Conservation (phyloP, 1,140 invertebrate species). For the Drosophila malerkotliana region DNA sequence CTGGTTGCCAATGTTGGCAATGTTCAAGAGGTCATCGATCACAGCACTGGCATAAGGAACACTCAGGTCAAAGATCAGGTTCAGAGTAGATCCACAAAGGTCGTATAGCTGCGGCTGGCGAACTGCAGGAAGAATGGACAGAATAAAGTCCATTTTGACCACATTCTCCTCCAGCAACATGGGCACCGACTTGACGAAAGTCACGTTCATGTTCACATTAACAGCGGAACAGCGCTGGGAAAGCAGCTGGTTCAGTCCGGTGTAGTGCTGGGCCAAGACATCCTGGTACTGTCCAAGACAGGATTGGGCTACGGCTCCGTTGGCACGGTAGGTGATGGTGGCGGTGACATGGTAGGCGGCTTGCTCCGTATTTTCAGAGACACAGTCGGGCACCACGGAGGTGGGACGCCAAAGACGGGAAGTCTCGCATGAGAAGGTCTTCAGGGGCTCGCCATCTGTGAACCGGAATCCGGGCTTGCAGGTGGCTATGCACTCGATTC, state of each 20-base stretch:
- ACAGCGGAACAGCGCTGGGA: constrained; percentile 96
- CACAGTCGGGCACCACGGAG: constrained; percentile 95
- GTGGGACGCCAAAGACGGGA: constrained; percentile 92
- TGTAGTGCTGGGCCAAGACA: constrained; percentile 92
- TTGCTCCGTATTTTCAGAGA: constrained; percentile 96
- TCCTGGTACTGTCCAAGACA: constrained; percentile 95
- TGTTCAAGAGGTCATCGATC: constrained; percentile 94
- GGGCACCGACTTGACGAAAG: constrained; percentile 92
- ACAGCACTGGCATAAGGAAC: constrained; percentile 96
- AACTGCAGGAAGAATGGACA: constrained; percentile 94
- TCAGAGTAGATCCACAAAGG: constrained; percentile 96
- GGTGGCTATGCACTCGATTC: constrained; percentile 94
- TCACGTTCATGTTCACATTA: constrained; percentile 97
- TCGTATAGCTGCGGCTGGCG: constrained; percentile 96
- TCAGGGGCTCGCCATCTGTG: constrained; percentile 94
- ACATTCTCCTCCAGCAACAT: constrained; percentile 92
- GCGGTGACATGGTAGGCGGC: constrained; percentile 96
- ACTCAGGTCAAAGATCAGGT: constrained; percentile 96
- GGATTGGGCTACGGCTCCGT: constrained; percentile 92
- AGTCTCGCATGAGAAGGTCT: constrained; percentile 93
- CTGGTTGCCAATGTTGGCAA: constrained; percentile 94
- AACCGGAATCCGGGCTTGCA: constrained; percentile 96
- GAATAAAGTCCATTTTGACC: constrained; percentile 93
- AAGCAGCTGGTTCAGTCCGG: constrained; percentile 91
- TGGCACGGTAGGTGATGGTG: constrained; percentile 94